phyloP scores from a whole-genome alignment of 2,797 vertebrate genomes.

The Melanitta fusca region DNA sequence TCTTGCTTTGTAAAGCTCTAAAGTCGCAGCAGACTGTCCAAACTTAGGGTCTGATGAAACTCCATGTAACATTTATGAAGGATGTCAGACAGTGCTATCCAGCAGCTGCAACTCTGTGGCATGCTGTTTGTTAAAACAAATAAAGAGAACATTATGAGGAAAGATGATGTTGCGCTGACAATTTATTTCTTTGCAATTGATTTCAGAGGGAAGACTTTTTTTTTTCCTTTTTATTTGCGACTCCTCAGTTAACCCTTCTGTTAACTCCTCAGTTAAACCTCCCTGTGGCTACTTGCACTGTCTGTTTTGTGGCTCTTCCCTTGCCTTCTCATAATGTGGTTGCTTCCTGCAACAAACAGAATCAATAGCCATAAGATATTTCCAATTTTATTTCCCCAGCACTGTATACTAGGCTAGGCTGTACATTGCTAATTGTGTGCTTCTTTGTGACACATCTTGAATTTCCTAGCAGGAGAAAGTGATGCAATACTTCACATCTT shows the following conservation, averaged over 20 bases:
- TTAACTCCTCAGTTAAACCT: background rate
- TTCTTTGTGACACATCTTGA: background rate
- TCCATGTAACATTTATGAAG: background rate
- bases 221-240: background rate
- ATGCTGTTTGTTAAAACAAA: background rate
- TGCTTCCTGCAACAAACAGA: background rate
- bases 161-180: background rate
- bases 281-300: background rate
- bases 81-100: background rate
- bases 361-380: background rate
- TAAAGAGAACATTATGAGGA: background rate
- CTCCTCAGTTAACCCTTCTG: background rate
- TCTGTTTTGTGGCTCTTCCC: no score
- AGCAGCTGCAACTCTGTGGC: background rate
- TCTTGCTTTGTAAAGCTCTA: background rate
- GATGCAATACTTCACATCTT: background rate
- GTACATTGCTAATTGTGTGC: no score
- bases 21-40: background rate
- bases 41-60: background rate
- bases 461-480: background rate
- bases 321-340: background rate
- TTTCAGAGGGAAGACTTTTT: background rate
- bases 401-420: no score
- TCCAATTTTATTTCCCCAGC: background rate
- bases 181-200: background rate